Base-by-base conservation (phyloP, 2,888 invertebrate genomes). In the Acheta domesticus region DNA sequence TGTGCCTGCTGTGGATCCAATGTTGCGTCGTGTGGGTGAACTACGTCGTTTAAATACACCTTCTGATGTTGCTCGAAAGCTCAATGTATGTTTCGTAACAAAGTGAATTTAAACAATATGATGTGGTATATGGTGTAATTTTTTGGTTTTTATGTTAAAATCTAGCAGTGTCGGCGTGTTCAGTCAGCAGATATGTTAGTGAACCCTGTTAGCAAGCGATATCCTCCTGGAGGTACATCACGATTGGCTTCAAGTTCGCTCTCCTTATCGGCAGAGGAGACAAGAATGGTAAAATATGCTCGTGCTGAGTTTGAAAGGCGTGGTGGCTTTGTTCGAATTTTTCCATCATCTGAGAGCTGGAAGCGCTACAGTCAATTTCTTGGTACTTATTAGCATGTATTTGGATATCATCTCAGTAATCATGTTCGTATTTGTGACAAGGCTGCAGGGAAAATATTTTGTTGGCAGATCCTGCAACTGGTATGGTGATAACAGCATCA, bases 321-420 rank as follows among this genome's bases (percentile, higher is more conserved):
- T 48, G 96, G 96, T 3, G 97, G 97, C 49, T 97, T 94, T 88
- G 94, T 97, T 14, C 88, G 96, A 77, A 95, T 97, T 84, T 97
- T 96, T 87, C 97, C 97, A 23, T 93, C 95, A 36, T 91, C 93
- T 82, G 96, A 96, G 86, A 93, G 95, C 23, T 96, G 96, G 96
- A 90, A 92, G 85, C 91, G 93, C 85, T 95, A 95, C 86, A 91
- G 93, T 19, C 91, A 92, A 84, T 95, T 94, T 85, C 88, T 95
- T 77, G 94, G 93, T 92, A 83, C 8, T 36, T 75, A 50, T 62
- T 62, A 4, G 62, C 62, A 62, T n/a, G 8, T 12, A 62, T n/a
- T 62, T 77, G 5, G 36, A 36, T 8, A 36, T 36, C 8, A 36
- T 36, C 36, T 36, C 5, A 36, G 5, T 36, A 36, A 8, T 36